phyloP scores from a whole-genome alignment of 2,113 vertebrate species.

The Scomber japonicus region DNA sequence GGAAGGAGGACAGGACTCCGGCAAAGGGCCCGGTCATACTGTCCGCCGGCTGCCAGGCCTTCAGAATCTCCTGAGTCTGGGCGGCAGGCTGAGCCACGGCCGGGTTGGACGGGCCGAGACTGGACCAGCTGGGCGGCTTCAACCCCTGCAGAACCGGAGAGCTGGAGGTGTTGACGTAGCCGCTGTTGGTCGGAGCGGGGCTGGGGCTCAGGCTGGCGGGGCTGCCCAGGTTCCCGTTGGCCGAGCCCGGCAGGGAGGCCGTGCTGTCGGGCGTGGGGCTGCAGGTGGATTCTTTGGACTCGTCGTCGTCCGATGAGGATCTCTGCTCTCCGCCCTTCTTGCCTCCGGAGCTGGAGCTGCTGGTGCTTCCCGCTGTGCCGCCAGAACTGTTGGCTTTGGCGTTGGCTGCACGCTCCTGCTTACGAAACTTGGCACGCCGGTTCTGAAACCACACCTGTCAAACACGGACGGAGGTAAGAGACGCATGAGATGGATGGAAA shows the following conservation, averaged over 20 bases:
- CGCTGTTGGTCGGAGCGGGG: conserved; percentile 83
- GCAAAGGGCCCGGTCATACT: conserved; percentile 94
- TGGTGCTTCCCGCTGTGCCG: conserved; percentile 64
- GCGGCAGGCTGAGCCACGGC: conserved; percentile 81
- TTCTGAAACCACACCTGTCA: conserved; percentile 98
- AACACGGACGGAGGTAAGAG: conserved; percentile 16
- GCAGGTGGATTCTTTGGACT: conserved; percentile 96
- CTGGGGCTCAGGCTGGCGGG: conserved; percentile 94
- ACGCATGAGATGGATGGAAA: not conserved
- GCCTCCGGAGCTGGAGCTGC: conserved; percentile 64
- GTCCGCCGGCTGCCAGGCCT: conserved; percentile 94
- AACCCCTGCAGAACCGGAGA: conserved; percentile 88
- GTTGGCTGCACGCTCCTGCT: conserved; percentile 94
- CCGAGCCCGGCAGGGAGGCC: conserved; percentile 90
- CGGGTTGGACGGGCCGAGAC: conserved; percentile 86
- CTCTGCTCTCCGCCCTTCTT: conserved; percentile 89
- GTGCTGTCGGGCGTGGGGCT: conserved; percentile 98
- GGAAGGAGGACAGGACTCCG: conserved; percentile 94
- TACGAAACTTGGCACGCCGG: conserved; percentile 95
- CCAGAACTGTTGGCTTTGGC: conserved; percentile 85
- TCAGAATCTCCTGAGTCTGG: conserved; percentile 90
- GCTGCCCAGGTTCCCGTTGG: conserved; percentile 87
- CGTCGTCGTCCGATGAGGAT: conserved; percentile 94
- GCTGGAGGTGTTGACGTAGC: conserved; percentile 82
- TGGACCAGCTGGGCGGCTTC: conserved; percentile 91